Conservation (phyloP, 2,888 invertebrate genomes). For the Chaetogeoica ovagalla region DNA sequence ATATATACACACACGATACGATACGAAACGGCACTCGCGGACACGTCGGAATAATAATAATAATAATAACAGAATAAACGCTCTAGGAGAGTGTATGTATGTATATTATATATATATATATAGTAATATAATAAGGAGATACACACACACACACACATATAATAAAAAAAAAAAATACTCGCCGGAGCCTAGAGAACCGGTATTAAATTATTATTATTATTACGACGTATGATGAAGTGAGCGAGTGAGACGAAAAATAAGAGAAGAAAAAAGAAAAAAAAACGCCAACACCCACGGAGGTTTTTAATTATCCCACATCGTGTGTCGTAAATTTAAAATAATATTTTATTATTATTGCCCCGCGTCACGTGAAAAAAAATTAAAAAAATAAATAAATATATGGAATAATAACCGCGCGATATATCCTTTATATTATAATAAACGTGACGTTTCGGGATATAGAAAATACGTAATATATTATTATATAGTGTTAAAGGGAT, state of each 20-base stretch:
- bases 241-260: too few species aligned
- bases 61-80: slow-evolving; percentile 43
- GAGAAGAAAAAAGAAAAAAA: background rate
- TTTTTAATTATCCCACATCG: slow-evolving; percentile 52
- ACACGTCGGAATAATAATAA: slow-evolving; percentile 40
- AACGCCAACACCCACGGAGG: slow-evolving; percentile 52
- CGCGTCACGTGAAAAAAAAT: slow-evolving; percentile 27
- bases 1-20: too few species aligned
- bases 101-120: too few species aligned
- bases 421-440: background rate
- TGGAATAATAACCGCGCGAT: slow-evolving; percentile 11
- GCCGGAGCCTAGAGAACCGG: slow-evolving; percentile 50
- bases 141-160: slow-evolving; percentile 29
- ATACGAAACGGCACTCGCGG: slow-evolving; percentile 42
- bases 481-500: background rate
- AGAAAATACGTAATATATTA: background rate
- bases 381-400: background rate
- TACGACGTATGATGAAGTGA: slow-evolving; percentile 24
- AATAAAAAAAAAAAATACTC: slow-evolving; percentile 23
- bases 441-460: too few species aligned
- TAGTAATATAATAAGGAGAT: slow-evolving; percentile 19
- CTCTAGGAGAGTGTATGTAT: slow-evolving; percentile 43
- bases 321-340: slow-evolving; percentile 51
- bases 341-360: slow-evolving; percentile 49
- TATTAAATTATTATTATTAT: slow-evolving; percentile 49